Conservation (phyloP, 2,888 invertebrate species). For the Phengaris alcon region DNA sequence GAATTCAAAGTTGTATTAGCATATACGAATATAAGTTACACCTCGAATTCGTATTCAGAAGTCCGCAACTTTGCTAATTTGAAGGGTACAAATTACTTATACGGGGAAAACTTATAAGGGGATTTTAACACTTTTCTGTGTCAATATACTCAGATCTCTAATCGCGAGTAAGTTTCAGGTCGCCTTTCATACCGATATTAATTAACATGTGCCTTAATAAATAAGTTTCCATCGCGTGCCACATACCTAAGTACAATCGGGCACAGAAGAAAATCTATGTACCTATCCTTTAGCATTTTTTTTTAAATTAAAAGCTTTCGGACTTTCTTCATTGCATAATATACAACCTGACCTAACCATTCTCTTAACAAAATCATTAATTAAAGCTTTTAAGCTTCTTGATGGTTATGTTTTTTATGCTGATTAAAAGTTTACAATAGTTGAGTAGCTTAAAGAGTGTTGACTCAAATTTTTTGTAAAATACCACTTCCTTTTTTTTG, state of each 20-base stretch:
- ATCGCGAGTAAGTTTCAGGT: slow-evolving; percentile 74
- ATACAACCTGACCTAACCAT: too few relatives aligned
- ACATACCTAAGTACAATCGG: slow-evolving; percentile 42
- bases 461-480: too few relatives aligned
- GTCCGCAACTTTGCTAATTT: slow-evolving; percentile 51
- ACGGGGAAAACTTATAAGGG: slow-evolving; percentile 54
- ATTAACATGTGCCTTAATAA: slow-evolving; percentile 56
- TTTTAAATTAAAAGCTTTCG: too few relatives aligned
- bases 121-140: slow-evolving; percentile 54
- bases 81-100: slow-evolving; percentile 48
- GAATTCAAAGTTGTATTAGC: slow-evolving; percentile 8
- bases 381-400: too few relatives aligned
- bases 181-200: slow-evolving; percentile 69
- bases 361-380: too few relatives aligned
- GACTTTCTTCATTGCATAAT: neutral
- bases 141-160: slow-evolving; percentile 58
- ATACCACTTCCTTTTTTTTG: too few relatives aligned
- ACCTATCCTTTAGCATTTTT: neutral
- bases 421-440: too few relatives aligned
- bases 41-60: slow-evolving; percentile 16
- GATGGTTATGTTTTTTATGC: too few relatives aligned
- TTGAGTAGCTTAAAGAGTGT: too few relatives aligned
- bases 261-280: neutral
- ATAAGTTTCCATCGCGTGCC: slow-evolving; percentile 50
- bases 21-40: neutral